Evolutionary conservation across 2,797 vertebrate species (phyloP).

Genomic region (Poliocrania exsul): DNA sequence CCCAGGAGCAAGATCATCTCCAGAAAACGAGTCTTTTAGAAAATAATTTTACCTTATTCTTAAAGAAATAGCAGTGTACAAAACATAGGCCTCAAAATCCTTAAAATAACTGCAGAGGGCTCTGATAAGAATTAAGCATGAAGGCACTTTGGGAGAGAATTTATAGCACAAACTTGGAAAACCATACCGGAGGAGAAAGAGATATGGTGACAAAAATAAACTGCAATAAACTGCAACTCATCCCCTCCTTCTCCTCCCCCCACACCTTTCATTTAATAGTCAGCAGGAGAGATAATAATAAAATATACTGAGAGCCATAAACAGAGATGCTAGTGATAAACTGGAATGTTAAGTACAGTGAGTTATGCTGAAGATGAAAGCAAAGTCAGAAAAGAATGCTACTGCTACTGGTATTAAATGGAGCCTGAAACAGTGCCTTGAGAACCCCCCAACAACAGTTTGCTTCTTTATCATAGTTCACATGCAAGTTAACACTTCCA

Average conservation of each 20-base stretch:
- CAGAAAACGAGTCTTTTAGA: background rate
- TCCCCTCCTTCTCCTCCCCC: background rate
- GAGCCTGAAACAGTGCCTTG: constrained; percentile 17
- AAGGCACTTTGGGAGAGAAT: background rate
- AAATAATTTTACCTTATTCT: background rate
- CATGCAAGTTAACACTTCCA: background rate
- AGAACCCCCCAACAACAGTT: background rate
- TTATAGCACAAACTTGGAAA: constrained; percentile 7
- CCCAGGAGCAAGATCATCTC: background rate
- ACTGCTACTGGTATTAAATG: constrained; percentile 21
- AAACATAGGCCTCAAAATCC: background rate
- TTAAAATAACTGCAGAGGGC: background rate
- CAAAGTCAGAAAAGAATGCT: constrained; percentile 42
- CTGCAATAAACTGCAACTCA: constrained; percentile 17
- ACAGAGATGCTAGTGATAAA: constrained; percentile 37
- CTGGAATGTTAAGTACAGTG: constrained; percentile 31
- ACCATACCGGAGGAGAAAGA: background rate
- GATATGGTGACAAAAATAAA: constrained; percentile 24
- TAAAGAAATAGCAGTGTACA: background rate
- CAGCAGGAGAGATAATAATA: constrained; percentile 31
- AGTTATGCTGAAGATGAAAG: constrained; percentile 49
- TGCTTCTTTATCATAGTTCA: background rate
- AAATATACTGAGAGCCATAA: constrained; percentile 40
- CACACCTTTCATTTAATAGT: constrained; percentile 19
- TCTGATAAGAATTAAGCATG: background rate